Conservation (phyloP, 1,140 invertebrate species). For the Megathymus violae region DNA sequence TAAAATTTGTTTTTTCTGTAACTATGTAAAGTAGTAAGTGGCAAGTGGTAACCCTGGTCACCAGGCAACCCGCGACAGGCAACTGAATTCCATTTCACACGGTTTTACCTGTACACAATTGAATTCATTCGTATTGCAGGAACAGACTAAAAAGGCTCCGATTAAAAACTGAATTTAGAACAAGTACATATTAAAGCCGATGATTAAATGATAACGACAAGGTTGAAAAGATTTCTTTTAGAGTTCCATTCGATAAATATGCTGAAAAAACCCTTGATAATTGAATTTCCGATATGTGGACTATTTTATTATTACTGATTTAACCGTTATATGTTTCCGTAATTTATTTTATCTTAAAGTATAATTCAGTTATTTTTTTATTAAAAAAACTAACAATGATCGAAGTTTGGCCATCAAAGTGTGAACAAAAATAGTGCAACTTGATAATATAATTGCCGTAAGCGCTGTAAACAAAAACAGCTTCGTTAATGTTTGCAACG, state of each 20-base stretch:
- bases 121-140: constrained; percentile 17
- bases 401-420: neutral
- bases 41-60: constrained; percentile 8
- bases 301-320: too few relatives aligned
- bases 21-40: too few relatives aligned
- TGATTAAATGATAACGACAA: constrained; percentile 7
- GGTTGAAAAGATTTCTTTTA: neutral
- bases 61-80: constrained; percentile 11
- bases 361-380: too few relatives aligned
- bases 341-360: too few relatives aligned
- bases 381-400: too few relatives aligned
- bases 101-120: constrained; percentile 26
- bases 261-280: neutral
- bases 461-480: constrained; percentile 4
- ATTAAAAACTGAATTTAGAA: constrained; percentile 25
- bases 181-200: constrained; percentile 19
- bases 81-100: constrained; percentile 29
- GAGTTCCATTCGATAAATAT: neutral
- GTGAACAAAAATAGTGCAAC: neutral
- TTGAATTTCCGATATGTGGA: neutral
- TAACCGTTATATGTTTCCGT: too few relatives aligned
- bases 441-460: too few relatives aligned
- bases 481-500: constrained; percentile 22
- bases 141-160: constrained; percentile 23
- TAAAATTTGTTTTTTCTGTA: too few relatives aligned